A percentile compares a stretch with the other conserved stretches of the same genome.
Evolutionary conservation across 2,797 vertebrate genomes (phyloP).

Genomic region (Percopsis omiscomaycus): DNA sequence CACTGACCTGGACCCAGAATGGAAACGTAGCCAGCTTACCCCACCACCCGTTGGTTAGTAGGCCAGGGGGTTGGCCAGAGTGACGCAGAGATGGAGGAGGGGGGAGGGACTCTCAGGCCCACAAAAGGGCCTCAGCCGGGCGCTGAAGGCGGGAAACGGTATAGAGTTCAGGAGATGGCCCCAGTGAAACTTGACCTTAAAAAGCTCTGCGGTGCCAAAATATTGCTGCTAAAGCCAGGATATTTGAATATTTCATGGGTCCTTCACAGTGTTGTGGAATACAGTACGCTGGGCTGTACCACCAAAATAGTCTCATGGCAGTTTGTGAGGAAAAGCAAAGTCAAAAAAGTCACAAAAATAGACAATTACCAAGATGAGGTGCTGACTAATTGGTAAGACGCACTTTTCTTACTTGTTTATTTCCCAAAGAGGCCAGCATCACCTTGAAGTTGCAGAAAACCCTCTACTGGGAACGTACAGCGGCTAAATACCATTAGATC

Average conservation of each 20-base stretch:
- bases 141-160: constrained; percentile 46
- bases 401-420: constrained; percentile 1
- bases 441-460: constrained; percentile 40
- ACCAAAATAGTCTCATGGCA: constrained; percentile 19
- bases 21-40: constrained; percentile 46
- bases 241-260: constrained; percentile 63
- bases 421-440: neutral
- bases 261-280: constrained; percentile 48
- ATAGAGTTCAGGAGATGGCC: constrained; percentile 35
- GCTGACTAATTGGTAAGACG: no score
- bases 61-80: constrained; percentile 24
- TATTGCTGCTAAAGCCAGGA: constrained; percentile 55
- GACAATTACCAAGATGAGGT: no score
- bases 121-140: constrained; percentile 45
- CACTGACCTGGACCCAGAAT: constrained; percentile 39
- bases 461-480: constrained; percentile 37
- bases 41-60: constrained; percentile 46
- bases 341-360: no score
- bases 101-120: constrained; percentile 50
- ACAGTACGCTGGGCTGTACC: constrained; percentile 20
- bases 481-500: constrained; percentile 67
- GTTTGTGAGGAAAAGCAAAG: constrained; percentile 14
- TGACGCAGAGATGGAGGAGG: constrained; percentile 45
- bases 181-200: constrained; percentile 63
- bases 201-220: constrained; percentile 52